A percentile compares a stretch with the other conserved stretches of the same genome.
phyloP scores from a whole-genome alignment of 2,797 vertebrate genomes.

The Gymnocypris eckloni region DNA sequence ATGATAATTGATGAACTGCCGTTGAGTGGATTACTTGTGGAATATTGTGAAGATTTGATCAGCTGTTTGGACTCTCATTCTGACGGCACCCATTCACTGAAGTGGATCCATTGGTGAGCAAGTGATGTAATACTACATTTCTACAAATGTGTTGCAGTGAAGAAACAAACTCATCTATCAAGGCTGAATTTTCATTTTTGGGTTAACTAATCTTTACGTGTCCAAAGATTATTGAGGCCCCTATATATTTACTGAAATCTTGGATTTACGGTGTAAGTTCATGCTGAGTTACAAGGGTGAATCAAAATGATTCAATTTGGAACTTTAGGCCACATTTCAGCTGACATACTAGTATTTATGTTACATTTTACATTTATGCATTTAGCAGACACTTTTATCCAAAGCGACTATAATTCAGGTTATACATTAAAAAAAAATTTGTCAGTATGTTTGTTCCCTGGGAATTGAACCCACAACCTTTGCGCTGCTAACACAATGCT shows the following conservation, averaged over 20 bases:
- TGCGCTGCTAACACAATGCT: too few relatives aligned
- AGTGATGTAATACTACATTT: background rate
- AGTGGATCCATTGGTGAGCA: background rate
- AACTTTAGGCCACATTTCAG: background rate
- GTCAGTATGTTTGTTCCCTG: too few relatives aligned
- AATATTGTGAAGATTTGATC: background rate
- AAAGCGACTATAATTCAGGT: too few relatives aligned
- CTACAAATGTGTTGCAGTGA: background rate
- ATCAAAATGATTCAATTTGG: background rate
- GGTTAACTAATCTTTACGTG: background rate
- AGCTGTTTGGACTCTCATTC: background rate
- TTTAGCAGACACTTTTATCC: too few relatives aligned
- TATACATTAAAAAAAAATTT: too few relatives aligned
- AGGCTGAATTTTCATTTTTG: background rate
- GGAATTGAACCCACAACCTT: too few relatives aligned
- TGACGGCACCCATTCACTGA: background rate
- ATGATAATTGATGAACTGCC: background rate
- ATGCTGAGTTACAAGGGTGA: background rate
- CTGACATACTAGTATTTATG: background rate
- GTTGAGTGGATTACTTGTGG: background rate
- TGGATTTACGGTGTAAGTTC: background rate
- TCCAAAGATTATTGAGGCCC: background rate
- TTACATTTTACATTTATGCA: background rate
- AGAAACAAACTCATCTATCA: background rate
- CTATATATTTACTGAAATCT: background rate